Evolutionary conservation across 2,113 vertebrate genomes (phyloP), one percentile per base, ranked within the genome.

Genomic region (Ptilonorhynchus violaceus): DNA sequence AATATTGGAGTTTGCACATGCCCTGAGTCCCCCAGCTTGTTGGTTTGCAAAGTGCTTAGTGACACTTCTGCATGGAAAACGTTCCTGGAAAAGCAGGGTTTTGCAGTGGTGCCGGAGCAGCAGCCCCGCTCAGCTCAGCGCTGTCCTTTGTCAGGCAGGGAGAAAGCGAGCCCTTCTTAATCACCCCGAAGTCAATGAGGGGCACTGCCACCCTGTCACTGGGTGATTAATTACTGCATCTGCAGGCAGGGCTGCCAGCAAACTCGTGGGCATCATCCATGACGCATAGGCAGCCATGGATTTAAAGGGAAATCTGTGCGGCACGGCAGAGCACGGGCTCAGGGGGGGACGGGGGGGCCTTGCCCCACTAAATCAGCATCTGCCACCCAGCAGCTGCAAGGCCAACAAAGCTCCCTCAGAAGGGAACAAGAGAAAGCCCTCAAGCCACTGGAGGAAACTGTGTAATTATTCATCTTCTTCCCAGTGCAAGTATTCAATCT

Each of bases 221-320:
- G 0, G 15, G 14, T 96, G 96, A 96, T 96, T 96, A 94, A 97
- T 96, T 85, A 67, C 90, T 74, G 82, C 90, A 95, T 96, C 93
- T 91, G 88, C 86, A 64, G 84, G 49, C 63, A 88, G 58, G 46
- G 92, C 93, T 93, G 93, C 83, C 92, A 94, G 85, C 82, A 78
- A 41, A 27, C 68, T 24, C 88, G 83, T 46, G 88, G 83, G 69
- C 88, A 96, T 85, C 91, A 72, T 15, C 93, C 95, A 33, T 93
- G 94, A 85, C 5, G 69, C 63, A 58, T 5, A 16, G 3, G 69
- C 80, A 89, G 81, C 44, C 86, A 28, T 67, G 91, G 44, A 52
- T 86, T 92, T 86, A 47, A 81, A 84, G 84, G 73, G 52, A 50
- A 91, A 87, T 28, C 73, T 75, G 73, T 9, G 8, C 10, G 59